Evolutionary conservation across 1,140 invertebrate genomes (phyloP).

Genomic region (Apis laboriosa): DNA sequence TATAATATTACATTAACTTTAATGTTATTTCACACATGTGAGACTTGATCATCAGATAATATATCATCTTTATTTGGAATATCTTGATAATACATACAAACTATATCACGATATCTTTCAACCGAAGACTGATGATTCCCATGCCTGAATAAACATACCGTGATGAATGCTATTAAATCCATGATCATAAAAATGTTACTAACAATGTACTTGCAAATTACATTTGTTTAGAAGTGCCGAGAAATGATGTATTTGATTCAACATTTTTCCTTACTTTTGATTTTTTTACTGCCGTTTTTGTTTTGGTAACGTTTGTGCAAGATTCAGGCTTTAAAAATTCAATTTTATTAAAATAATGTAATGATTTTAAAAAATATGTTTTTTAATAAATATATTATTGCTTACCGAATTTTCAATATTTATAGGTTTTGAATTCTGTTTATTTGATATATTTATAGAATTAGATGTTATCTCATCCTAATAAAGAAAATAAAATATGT

Average conservation of each 20-base stretch:
- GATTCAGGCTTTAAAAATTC: background rate
- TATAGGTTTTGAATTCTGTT: background rate
- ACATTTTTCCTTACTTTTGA: background rate
- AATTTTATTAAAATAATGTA: background rate
- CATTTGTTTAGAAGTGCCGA: background rate
- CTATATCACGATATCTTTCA: background rate
- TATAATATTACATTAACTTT: background rate
- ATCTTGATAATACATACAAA: slow-evolving; percentile 45
- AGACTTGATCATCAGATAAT: slow-evolving; percentile 64
- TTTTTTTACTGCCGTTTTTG: background rate
- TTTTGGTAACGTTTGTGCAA: background rate
- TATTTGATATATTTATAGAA: background rate
- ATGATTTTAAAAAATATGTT: background rate
- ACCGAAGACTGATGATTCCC: background rate
- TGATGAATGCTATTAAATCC: background rate
- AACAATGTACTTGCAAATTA: slow-evolving; percentile 4
- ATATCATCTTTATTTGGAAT: slow-evolving; percentile 35
- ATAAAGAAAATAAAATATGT: background rate
- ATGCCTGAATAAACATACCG: background rate
- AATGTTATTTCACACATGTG: slow-evolving; percentile 24
- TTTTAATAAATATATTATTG: background rate
- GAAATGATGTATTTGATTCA: background rate
- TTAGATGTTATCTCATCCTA: background rate
- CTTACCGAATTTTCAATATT: slow-evolving; percentile 2
- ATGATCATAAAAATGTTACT: background rate